Conservation (phyloP, 2,888 invertebrate genomes). For the Acanthosepion pharaonis region DNA sequence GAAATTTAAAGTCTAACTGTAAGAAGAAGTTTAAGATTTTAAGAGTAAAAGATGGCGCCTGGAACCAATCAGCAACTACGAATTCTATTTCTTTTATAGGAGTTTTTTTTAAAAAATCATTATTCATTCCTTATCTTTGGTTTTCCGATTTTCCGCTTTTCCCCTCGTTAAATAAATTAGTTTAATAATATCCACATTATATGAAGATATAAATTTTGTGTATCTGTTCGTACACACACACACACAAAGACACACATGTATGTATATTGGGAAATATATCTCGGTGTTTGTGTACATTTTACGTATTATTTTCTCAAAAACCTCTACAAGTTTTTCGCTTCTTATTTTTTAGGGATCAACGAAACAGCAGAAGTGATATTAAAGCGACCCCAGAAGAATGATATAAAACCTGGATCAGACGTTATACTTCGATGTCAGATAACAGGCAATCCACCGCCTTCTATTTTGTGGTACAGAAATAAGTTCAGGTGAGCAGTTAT, state of each 20-base stretch:
- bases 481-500: constrained; percentile 64
- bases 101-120: no score
- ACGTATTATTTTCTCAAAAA: no score
- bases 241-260: background rate
- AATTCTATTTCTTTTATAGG: no score
- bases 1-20: no score
- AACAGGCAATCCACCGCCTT: constrained; percentile 81
- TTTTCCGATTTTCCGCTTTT: background rate
- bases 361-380: constrained; percentile 78
- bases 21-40: no score
- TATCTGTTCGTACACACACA: background rate
- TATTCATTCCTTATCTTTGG: background rate
- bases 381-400: constrained; percentile 61
- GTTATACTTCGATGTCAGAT: constrained; percentile 81
- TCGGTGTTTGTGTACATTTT: background rate
- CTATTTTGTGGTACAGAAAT: constrained; percentile 80
- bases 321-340: background rate
- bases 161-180: background rate
- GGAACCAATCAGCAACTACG: no score
- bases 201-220: background rate
- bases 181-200: background rate
- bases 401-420: constrained; percentile 76
- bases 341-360: constrained; percentile 78
- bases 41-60: no score
- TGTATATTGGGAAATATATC: background rate